Conservation (phyloP, 2,888 invertebrate species). For the Pyrrhia umbra region DNA sequence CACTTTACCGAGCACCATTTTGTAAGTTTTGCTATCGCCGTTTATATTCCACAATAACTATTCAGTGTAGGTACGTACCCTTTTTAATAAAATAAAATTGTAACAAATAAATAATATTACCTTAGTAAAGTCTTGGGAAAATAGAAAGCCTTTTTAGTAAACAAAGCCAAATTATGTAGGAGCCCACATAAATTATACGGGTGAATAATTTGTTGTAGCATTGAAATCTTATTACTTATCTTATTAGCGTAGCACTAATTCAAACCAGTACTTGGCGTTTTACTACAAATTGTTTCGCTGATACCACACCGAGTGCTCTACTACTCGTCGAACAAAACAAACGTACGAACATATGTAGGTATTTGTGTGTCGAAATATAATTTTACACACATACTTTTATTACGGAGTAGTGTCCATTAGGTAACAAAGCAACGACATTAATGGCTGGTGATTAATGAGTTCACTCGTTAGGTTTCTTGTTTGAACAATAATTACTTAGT, state of each 20-base stretch:
- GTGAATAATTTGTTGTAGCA: conserved; percentile 45
- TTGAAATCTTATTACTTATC: conserved; percentile 42
- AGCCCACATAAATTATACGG: conserved; percentile 48
- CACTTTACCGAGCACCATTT: conserved; percentile 74
- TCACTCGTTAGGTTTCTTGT: conserved; percentile 80
- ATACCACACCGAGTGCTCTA: conserved; percentile 5
- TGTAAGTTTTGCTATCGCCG: conserved; percentile 65
- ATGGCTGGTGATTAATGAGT: conserved; percentile 78
- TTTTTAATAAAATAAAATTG: conserved; percentile 64
- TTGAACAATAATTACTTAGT: conserved; percentile 82
- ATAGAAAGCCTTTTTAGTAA: conserved; percentile 39
- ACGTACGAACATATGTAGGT: conserved; percentile 2
- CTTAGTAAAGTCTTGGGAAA: conserved; percentile 33
- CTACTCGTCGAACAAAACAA: neutral
- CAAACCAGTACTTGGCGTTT: neutral
- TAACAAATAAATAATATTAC: conserved; percentile 54
- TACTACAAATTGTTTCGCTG: conserved; percentile 9
- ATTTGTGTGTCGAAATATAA: conserved; percentile 31
- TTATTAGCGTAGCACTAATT: conserved; percentile 30
- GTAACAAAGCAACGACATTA: conserved; percentile 72
- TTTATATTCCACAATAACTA: conserved; percentile 58
- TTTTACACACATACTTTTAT: conserved; percentile 61
- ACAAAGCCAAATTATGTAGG: conserved; percentile 31
- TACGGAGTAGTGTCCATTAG: conserved; percentile 68
- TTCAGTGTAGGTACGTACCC: conserved; percentile 49